phyloP scores from a whole-genome alignment of 2,113 vertebrate species.

The Cyanoliseus patagonus region DNA sequence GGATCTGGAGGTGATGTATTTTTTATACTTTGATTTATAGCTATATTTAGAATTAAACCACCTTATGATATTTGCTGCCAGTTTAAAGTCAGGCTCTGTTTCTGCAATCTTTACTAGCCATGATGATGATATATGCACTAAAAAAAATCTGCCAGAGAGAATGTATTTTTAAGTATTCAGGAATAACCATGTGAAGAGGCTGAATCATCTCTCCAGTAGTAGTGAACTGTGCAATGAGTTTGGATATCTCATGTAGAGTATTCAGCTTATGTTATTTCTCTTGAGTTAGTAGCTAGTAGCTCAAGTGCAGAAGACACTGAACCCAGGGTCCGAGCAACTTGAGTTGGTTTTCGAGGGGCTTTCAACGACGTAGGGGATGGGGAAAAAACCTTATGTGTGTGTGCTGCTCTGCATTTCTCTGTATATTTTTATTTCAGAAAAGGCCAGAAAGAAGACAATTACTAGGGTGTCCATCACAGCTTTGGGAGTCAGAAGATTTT shows the following conservation, averaged over 20 bases:
- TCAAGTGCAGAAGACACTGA: not conserved
- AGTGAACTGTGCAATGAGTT: not conserved
- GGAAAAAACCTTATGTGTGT: not conserved
- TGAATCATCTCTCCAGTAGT: constrained; percentile 23
- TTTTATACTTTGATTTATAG: not conserved
- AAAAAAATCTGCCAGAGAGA: not conserved
- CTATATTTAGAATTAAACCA: not conserved
- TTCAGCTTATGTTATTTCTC: not conserved
- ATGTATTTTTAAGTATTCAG: constrained; percentile 19
- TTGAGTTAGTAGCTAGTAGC: not conserved
- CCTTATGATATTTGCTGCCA: not conserved
- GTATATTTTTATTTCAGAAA: not conserved
- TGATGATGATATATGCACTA: not conserved
- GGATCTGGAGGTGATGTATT: not conserved
- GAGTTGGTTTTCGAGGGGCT: not conserved
- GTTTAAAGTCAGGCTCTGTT: constrained; percentile 7
- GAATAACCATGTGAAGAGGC: not conserved
- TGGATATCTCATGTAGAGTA: not conserved
- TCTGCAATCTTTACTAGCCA: not conserved
- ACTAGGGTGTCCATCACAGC: not conserved
- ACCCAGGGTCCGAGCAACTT: not conserved
- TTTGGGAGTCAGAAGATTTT: not conserved
- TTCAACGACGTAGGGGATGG: not conserved
- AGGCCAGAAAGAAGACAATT: not conserved
- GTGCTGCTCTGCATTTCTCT: not conserved